Evolutionary conservation across 35 echinoderm and acorn worm genomes (phyloP).

Genomic region (Holothuria glaberrima): DNA sequence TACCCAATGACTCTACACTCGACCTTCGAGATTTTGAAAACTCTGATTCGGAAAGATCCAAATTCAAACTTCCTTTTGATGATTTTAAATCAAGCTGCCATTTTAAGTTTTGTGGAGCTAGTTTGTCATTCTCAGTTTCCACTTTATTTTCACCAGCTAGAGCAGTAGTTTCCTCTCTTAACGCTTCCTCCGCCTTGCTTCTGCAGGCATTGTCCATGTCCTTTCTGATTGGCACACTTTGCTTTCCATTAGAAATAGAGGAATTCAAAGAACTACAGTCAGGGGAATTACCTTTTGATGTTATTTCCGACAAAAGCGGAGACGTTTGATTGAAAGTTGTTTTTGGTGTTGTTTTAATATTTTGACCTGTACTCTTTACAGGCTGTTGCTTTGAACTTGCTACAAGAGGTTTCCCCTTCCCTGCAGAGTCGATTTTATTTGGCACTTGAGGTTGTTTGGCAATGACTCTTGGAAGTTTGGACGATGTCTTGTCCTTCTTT

Average conservation of each 20-base stretch:
- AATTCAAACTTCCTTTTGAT: conserved; percentile 27
- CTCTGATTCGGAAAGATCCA: conserved; percentile 36
- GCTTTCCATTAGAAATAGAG: too few relatives aligned
- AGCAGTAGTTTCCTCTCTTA: too few relatives aligned
- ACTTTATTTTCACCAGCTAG: too few relatives aligned
- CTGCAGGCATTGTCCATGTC: background rate
- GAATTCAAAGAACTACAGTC: background rate
- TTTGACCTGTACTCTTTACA: background rate
- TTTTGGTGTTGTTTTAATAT: background rate
- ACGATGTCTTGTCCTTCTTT: background rate
- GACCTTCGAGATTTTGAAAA: conserved; percentile 21
- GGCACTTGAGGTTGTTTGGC: conserved; percentile 37
- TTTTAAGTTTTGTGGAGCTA: conserved; percentile 14
- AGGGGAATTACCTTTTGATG: background rate
- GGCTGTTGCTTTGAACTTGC: conserved; percentile 19
- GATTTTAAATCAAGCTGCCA: conserved; percentile 3
- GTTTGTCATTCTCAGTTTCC: background rate
- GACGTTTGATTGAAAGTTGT: background rate
- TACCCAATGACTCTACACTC: conserved; percentile 23
- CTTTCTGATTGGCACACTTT: background rate
- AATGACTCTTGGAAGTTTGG: conserved; percentile 27
- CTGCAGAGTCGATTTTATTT: background rate
- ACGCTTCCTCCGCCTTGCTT: background rate
- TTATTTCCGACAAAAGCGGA: background rate
- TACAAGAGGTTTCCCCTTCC: conserved; percentile 23